These are phyloP conservation scores for Neogale vison DNA, from an alignment of 2,113 vertebrate genomes.

Conservation along the genomic window DNA sequence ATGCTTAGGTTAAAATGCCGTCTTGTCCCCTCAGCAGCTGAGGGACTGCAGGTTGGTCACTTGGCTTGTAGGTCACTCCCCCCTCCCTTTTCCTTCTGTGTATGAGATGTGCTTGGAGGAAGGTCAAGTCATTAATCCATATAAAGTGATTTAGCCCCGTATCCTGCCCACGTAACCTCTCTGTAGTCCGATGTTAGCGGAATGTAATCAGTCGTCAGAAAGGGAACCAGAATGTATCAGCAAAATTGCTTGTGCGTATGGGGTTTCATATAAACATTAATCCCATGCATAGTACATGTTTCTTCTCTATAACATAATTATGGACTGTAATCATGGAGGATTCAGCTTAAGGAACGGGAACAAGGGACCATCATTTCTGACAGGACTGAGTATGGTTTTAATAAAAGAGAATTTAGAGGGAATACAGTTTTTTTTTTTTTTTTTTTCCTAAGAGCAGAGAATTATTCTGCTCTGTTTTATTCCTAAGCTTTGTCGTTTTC, in stretches of 20 bases:
- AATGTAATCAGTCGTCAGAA: not conserved
- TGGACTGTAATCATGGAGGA: rapidly evolving
- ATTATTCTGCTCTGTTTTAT: slow-evolving; percentile 76
- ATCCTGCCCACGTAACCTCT: rapidly evolving
- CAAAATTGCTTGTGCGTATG: rapidly evolving
- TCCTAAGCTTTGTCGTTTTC: slow-evolving; percentile 68
- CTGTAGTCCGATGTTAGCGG: rapidly evolving
- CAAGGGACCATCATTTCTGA: not conserved
- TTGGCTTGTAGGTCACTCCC: rapidly evolving
- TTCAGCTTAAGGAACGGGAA: not conserved
- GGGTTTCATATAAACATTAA: not conserved
- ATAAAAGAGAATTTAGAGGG: slow-evolving; percentile 71
- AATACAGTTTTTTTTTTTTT: not conserved
- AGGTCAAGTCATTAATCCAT: not conserved
- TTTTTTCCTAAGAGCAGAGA: not conserved
- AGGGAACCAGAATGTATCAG: no score
- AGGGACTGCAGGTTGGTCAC: rapidly evolving
- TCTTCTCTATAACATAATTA: rapidly evolving
- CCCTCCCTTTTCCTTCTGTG: rapidly evolving
- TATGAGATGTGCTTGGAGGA: not conserved
- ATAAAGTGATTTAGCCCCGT: rapidly evolving
- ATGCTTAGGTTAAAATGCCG: rapidly evolving
- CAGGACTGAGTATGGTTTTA: slow-evolving; percentile 68
- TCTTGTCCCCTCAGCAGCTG: no score
- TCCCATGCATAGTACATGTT: rapidly evolving